Base-by-base conservation (phyloP, 1,140 invertebrate genomes). In the Lethocerus indicus region DNA sequence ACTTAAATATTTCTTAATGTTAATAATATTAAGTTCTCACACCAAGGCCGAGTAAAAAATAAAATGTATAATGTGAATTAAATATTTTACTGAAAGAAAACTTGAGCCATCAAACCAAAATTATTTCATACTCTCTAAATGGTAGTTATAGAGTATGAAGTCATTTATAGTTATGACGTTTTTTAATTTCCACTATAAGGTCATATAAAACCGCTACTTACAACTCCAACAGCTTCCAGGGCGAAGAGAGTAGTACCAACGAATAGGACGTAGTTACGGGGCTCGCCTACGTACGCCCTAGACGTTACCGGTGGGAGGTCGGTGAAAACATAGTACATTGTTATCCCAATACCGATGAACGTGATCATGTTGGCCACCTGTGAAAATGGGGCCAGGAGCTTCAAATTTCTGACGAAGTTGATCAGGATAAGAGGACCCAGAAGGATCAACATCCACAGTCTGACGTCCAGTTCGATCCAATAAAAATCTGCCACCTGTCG, bases 181-280 rank as follows among this genome's bases (percentile, higher is more conserved):
- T n/a, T n/a, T n/a, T n/a, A n/a, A n/a, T n/a, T n/a, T n/a, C n/a
- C n/a, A n/a, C n/a, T n/a, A n/a, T n/a, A n/a, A n/a, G n/a, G n/a
- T n/a, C n/a, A n/a, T n/a, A n/a, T n/a, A n/a, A n/a, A n/a, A n/a
- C n/a, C n/a, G 26, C 1, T 28, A 76, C 77, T 71, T 61, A 87
- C 83, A 63, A 87, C 80, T 25, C 83, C 84, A 27, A 93, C 88
- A 14, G 88, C 88, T 63, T 92, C 88, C 41, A 92, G 68, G 0
- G 89, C 84, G 67, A 90, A 94, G 3, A 94, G 67, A 0, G 83
- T 83, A 0, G 86, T 91, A 1, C 88, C 88, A 62, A 93, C 86
- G 57, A 81, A 89, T 0, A 87, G 67, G 0, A 80, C 75, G 59
- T 79, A 78, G 41, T 72, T 71, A 29, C 64, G 61, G 0, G 69